These are phyloP conservation scores for Turritopsis rubra DNA, from an alignment of 30 jellyfish, hydroid and myxozoan species.

Conservation along the genomic window DNA sequence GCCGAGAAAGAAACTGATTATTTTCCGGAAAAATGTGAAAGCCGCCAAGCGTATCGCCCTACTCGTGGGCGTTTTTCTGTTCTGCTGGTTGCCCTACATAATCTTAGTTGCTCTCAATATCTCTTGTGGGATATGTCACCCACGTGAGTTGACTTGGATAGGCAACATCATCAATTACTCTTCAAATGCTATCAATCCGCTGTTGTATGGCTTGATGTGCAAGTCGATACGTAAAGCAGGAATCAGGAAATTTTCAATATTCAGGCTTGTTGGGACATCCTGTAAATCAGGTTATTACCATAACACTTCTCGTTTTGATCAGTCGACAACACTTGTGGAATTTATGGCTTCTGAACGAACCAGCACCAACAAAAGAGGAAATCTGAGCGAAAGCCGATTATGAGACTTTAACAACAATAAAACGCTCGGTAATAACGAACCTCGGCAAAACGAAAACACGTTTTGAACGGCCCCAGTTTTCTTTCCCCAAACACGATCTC, in stretches of 20 bases:
- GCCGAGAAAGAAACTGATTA: not conserved
- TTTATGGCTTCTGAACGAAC: too few species aligned
- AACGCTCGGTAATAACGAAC: too few species aligned
- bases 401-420: too few species aligned
- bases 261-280: not conserved
- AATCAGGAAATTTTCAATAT: not conserved
- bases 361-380: too few species aligned
- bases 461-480: too few species aligned
- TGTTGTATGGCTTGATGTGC: slow-evolving; percentile 34
- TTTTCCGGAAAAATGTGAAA: slow-evolving; percentile 14
- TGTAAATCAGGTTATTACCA: too few species aligned
- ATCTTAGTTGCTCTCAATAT: slow-evolving; percentile 21
- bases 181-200: slow-evolving; percentile 26
- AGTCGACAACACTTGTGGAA: too few species aligned
- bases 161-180: slow-evolving; percentile 35
- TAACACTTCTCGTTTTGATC: too few species aligned
- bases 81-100: slow-evolving; percentile 40
- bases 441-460: too few species aligned
- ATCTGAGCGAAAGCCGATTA: too few species aligned
- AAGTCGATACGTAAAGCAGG: slow-evolving; percentile 21
- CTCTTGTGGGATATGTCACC: slow-evolving; percentile 25
- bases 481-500: too few species aligned
- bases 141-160: slow-evolving; percentile 32
- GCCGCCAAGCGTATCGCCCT: slow-evolving; percentile 31
- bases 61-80: slow-evolving; percentile 33